Evolutionary conservation across 2,113 vertebrate species (phyloP).

Genomic region (Lophotis ruficrista): DNA sequence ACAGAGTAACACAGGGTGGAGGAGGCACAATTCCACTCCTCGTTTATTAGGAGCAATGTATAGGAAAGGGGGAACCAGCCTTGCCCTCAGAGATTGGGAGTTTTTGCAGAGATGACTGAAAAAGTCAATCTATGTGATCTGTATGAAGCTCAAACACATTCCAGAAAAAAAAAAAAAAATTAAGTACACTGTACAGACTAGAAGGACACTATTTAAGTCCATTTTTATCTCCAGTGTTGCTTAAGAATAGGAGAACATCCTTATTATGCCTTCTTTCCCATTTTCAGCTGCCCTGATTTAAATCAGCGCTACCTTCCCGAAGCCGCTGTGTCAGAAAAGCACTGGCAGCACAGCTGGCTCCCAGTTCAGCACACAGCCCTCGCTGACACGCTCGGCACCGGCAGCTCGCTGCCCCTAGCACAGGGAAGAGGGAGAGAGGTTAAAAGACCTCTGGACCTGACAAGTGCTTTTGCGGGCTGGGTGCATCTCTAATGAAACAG

Average conservation of each 20-base stretch:
- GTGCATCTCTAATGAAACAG: neutral
- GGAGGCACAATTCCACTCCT: neutral
- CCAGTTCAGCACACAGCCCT: neutral
- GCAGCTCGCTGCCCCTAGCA: neutral
- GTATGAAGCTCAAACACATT: neutral
- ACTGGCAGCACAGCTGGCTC: rapidly evolving
- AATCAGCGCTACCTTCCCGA: neutral
- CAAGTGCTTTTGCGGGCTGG: neutral
- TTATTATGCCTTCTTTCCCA: neutral
- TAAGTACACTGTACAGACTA: neutral
- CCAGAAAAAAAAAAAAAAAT: neutral
- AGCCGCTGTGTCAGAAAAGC: neutral
- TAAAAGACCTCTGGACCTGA: neutral
- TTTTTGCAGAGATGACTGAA: neutral
- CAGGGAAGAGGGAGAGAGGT: neutral
- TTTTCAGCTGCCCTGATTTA: neutral
- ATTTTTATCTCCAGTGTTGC: neutral
- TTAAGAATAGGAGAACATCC: neutral
- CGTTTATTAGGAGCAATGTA: neutral
- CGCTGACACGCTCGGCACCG: rapidly evolving
- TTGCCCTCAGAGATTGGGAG: rapidly evolving
- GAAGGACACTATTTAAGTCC: rapidly evolving
- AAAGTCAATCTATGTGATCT: too few relatives aligned
- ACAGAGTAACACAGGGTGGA: too few relatives aligned
- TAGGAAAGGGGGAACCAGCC: neutral